Percentiles rank a stretch among this genome's conserved stretches.
Evolutionary conservation across 2,888 invertebrate species (phyloP).

Genomic region (Leuctra nigra): DNA sequence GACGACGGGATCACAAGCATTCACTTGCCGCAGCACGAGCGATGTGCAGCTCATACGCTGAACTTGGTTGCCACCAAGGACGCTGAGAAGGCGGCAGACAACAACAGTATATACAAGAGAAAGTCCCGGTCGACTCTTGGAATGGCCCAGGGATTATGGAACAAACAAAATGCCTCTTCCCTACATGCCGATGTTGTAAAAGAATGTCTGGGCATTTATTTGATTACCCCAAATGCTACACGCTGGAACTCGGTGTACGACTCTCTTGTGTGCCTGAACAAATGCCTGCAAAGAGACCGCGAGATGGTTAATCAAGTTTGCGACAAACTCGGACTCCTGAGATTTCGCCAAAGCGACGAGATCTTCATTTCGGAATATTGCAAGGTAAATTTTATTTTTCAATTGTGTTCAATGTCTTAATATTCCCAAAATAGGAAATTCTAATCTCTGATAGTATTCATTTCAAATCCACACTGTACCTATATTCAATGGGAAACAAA

Average conservation of each 20-base stretch:
- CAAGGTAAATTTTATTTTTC: too few species aligned
- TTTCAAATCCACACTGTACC: too few species aligned
- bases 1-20: too few species aligned
- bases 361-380: neutral
- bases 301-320: neutral
- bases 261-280: neutral
- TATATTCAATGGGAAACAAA: too few species aligned
- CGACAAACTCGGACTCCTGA: neutral
- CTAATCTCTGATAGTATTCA: too few species aligned
- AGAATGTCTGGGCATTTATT: neutral
- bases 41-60: constrained; percentile 1
- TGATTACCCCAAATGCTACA: neutral
- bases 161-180: neutral
- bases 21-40: too few species aligned
- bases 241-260: neutral
- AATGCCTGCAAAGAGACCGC: too few species aligned
- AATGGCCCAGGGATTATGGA: neutral
- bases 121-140: neutral
- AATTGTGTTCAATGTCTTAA: too few species aligned
- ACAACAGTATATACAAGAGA: neutral
- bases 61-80: constrained; percentile 1
- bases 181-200: neutral
- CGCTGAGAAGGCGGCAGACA: neutral
- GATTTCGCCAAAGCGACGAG: neutral
- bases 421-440: too few species aligned